Base-by-base conservation (phyloP, 1,140 invertebrate genomes). In the Plectus sambesii region DNA sequence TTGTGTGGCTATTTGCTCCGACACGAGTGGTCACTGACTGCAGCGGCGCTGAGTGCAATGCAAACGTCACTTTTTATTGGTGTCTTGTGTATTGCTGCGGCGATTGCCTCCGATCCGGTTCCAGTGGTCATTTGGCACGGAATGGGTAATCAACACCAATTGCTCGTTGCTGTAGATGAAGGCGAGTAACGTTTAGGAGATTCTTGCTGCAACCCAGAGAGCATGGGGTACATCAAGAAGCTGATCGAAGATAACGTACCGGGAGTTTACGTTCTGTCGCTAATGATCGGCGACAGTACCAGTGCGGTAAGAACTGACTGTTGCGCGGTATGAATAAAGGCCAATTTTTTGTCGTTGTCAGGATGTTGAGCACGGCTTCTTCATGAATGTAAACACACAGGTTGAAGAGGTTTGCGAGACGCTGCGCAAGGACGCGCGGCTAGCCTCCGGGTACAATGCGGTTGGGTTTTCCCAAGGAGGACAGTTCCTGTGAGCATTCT, bases 391-490 rank as follows among this genome's bases (percentile, higher is more conserved):
- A 1, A 82, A 83, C 62, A 66, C 77, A 2, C 78, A 85, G 70
- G 66, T 93, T 20, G 63, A 77, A 27, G 70, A 79, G 66, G 90
- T 80, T 6, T 98, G 93, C 69, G 55, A 82, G 8, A 72, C 78
- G 49, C 66, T 99, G 5, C 64, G 72, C 0, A 69, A 75, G n/a
- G 85, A 97, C 70, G 60, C 76, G 5, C 75, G 77, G 22, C 72
- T 98, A 3, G 63, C 75, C 56, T 69, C 81, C 68, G 93, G 93
- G 12, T 98, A 87, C 69, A 84, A 98, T 75, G 86, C 87, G 0
- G 81, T 99, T 61, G 93, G 93, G 23, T 96, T 98, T 66, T 96
- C 89, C 8, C 93, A 99, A 76, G 93, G 93, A 43, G 82, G 80
- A 43, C 90, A 96, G 72, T 98, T 99, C 74, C 70, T 96, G 85